A percentile compares a stretch with the other conserved stretches of the same genome.
Evolutionary conservation across 2,113 vertebrate species (phyloP).

Genomic region (Gambusia affinis): DNA sequence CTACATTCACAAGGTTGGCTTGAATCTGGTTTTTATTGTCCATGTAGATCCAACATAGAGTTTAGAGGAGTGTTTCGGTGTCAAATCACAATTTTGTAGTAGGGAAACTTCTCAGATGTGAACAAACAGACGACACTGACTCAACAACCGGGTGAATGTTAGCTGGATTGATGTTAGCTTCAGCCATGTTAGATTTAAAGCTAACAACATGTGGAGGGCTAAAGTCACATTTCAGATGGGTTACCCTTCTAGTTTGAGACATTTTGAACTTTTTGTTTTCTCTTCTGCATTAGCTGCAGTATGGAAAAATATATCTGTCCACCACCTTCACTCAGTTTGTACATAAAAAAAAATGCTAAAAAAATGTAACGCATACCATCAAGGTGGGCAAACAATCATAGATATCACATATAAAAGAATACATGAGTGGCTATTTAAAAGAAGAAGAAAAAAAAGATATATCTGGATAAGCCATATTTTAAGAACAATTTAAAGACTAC

Average conservation of each 20-base stretch:
- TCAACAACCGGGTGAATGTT: conserved; percentile 30
- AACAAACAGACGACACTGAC: conserved; percentile 41
- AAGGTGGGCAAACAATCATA: conserved; percentile 64
- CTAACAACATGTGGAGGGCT: conserved; percentile 44
- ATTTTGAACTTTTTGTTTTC: conserved; percentile 58
- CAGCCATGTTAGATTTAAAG: conserved; percentile 35
- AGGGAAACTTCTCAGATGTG: conserved; percentile 21
- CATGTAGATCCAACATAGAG: conserved; percentile 4
- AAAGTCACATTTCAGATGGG: conserved; percentile 40
- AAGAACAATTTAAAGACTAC: conserved; percentile 71
- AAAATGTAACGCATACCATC: conserved; percentile 49
- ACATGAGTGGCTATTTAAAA: conserved; percentile 65
- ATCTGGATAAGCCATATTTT: conserved; percentile 85
- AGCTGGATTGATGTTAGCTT: conserved; percentile 34
- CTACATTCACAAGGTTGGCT: conserved; percentile 57
- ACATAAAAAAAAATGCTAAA: conserved; percentile 64
- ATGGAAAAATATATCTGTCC: conserved; percentile 40
- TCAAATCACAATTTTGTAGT: conserved; percentile 12
- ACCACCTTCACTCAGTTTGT: conserved; percentile 63
- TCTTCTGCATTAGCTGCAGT: conserved; percentile 43
- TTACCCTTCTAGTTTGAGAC: conserved; percentile 56
- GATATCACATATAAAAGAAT: conserved; percentile 57
- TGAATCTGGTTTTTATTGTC: conserved; percentile 23
- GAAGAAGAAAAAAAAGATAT: conserved; percentile 62
- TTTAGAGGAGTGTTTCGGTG: not conserved